Evolutionary conservation across 2,888 invertebrate genomes (phyloP).

Genomic region (Drosophila koepferae): DNA sequence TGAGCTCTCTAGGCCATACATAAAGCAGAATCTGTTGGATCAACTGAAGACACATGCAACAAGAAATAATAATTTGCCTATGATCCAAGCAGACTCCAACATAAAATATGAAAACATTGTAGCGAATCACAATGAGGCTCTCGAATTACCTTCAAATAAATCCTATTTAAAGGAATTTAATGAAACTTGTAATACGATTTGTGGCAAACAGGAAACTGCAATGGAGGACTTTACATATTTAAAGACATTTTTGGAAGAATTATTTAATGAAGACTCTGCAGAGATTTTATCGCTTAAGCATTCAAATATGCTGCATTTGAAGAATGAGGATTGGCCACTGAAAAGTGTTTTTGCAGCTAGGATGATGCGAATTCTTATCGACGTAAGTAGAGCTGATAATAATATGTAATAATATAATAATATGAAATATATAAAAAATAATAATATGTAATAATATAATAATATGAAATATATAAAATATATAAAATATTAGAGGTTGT

Average conservation of each 20-base stretch:
- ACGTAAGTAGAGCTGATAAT: background rate
- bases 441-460: too few species aligned
- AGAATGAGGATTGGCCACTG: background rate
- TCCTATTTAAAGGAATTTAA: background rate
- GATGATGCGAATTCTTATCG: background rate
- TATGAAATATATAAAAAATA: too few species aligned
- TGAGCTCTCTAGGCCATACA: background rate
- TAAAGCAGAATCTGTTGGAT: background rate
- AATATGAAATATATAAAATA: too few species aligned
- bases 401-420: too few species aligned
- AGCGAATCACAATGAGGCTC: background rate
- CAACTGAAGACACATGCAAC: background rate
- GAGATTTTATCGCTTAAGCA: accelerated
- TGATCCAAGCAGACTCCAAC: background rate
- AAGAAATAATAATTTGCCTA: background rate
- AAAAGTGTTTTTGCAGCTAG: background rate
- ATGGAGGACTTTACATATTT: background rate
- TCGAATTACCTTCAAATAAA: background rate
- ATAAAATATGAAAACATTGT: background rate
- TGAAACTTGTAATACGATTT: background rate
- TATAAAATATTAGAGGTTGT: too few species aligned
- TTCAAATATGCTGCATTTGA: background rate
- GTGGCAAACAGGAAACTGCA: background rate
- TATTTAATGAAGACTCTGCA: background rate
- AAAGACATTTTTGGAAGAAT: background rate